Conservation (phyloP, 2,797 vertebrate genomes). For the Hipposideros larvatus region DNA sequence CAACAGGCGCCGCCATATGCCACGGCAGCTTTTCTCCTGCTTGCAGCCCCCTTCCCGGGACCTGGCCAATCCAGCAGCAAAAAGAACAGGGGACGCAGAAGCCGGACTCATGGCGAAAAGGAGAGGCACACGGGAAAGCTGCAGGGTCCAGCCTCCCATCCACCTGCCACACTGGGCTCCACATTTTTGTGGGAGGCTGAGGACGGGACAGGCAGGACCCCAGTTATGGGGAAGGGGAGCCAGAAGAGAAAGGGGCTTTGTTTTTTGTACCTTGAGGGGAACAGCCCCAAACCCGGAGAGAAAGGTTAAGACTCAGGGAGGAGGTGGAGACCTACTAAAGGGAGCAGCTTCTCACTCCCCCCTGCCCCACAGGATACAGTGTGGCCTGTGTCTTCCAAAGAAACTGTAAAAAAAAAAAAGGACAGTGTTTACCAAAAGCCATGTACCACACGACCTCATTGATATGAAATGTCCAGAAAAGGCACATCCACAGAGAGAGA, state of each 20-base stretch:
- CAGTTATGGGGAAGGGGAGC: neutral
- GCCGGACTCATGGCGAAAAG: neutral
- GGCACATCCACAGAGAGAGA: neutral
- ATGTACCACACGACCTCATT: neutral
- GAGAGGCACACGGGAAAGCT: neutral
- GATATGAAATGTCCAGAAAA: neutral
- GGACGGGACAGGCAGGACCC: neutral
- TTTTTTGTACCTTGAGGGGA: neutral
- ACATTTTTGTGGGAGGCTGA: neutral
- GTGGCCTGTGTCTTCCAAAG: neutral
- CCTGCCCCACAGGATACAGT: accelerated
- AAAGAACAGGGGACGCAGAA: neutral
- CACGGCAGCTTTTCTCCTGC: neutral
- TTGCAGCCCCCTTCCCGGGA: neutral
- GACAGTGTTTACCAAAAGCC: neutral
- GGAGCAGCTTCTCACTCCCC: neutral
- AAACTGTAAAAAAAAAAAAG: neutral
- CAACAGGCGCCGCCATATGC: accelerated
- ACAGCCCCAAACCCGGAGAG: neutral
- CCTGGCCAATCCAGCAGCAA: neutral
- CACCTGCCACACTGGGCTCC: neutral
- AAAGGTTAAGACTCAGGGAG: neutral
- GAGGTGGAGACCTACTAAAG: neutral
- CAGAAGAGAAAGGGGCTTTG: neutral
- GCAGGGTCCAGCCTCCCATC: neutral